Evolutionary conservation across 2,888 invertebrate species (phyloP).

Genomic region (Chymomyza fuscimana): DNA sequence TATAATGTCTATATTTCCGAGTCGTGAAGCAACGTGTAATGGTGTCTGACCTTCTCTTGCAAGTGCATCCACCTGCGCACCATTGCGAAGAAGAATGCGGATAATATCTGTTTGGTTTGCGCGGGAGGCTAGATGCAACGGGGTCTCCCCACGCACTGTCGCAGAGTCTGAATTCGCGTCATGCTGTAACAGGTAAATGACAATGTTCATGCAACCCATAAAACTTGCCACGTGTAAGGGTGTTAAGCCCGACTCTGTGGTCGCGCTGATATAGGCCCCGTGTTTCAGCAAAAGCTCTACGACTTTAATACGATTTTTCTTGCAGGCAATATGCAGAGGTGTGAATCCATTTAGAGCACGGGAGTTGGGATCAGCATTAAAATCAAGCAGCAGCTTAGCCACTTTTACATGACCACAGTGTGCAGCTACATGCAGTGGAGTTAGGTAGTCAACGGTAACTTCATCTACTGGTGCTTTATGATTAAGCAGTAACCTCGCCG

Average conservation of each 20-base stretch:
- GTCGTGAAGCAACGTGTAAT: constrained; percentile 93
- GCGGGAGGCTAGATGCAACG: constrained; percentile 96
- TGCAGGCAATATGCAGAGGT: constrained; percentile 98
- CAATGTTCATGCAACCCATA: constrained; percentile 99
- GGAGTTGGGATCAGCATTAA: constrained; percentile 98
- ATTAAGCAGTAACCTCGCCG: constrained; percentile 93
- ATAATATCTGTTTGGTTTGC: constrained; percentile 99
- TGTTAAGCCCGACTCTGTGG: constrained; percentile 91
- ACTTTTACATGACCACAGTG: constrained; percentile 96
- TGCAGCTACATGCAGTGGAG: constrained; percentile 97
- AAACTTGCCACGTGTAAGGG: constrained; percentile 98
- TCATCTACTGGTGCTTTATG: constrained; percentile 99
- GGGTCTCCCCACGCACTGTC: constrained; percentile 97
- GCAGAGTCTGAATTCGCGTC: constrained; percentile 96
- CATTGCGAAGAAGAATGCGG: constrained; percentile 94
- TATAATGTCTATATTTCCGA: constrained; percentile 98
- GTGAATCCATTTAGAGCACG: constrained; percentile 98
- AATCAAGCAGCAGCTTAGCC: constrained; percentile 93
- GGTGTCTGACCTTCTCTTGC: constrained; percentile 96
- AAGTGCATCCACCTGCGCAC: constrained; percentile 88
- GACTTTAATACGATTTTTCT: constrained; percentile 96
- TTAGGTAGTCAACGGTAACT: constrained; percentile 98
- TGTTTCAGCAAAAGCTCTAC: constrained; percentile 97
- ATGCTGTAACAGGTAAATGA: constrained; percentile 95
- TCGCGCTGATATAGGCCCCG: constrained; percentile 90